Base-by-base conservation (phyloP, 2,113 vertebrate species). In the Callocephalon fimbriatum region DNA sequence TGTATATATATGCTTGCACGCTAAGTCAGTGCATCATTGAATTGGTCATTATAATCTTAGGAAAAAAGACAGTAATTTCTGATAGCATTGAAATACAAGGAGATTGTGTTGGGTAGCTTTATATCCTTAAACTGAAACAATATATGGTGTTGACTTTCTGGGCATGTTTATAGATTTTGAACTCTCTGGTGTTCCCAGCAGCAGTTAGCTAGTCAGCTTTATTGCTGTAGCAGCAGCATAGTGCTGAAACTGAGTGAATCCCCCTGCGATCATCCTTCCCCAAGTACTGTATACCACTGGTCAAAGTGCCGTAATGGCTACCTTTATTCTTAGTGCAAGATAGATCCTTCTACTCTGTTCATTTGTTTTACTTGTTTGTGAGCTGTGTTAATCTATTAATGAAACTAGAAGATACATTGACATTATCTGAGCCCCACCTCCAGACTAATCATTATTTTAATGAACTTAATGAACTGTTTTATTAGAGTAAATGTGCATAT, bases 201-300 rank as follows among this genome's bases (percentile, higher is more conserved):
- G 44, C 22, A 12, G 16, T 53, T 70, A 70, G 54, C 11, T 37
- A 22, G 11, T 47, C 26, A 79, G 44, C 31, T 82, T 51, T 86
- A 40, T 4, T 78, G 31, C 42, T 63, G 1, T 48, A 44, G 27
- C 13, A 16, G 11, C 59, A 92, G 25, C 37, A 10, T 32, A 45
- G 32, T 13, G 8, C 53, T 68, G 32, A 35, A 68, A 68, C 15
- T 38, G 53, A 83, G 37, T 35, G 37, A 62, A 62, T 56, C 47
- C 27, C 48, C 12, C 37, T 73, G 20, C 1, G 2, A 9, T 54
- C 37, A 44, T 67, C 37, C 32, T 56, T 50, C 23, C 35, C 17
- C 5, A 1, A 51, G 23, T 40, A 44, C 31, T 5, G 5, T 15
- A 4, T 4, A 45, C 26, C 32, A 35, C 3, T 5, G 22, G 23